phyloP scores from a whole-genome alignment of 2,113 vertebrate species.

The Percina caprodes region DNA sequence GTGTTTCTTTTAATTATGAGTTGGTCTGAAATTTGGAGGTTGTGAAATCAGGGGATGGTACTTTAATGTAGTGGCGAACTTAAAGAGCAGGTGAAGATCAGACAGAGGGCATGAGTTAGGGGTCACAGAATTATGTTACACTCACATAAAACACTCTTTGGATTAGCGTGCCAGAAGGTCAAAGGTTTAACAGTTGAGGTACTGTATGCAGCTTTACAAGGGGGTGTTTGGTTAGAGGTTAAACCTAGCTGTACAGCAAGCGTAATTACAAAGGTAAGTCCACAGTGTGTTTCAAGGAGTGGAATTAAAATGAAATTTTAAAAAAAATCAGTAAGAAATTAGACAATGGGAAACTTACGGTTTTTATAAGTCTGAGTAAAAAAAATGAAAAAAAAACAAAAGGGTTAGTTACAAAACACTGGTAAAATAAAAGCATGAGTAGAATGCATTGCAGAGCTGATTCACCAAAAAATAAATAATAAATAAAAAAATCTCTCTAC shows the following conservation, averaged over 20 bases:
- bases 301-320: conserved; percentile 20
- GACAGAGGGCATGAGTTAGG: conserved; percentile 6
- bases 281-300: neutral
- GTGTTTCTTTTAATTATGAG: conserved; percentile 7
- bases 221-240: conserved; percentile 15
- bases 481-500: conserved; percentile 6
- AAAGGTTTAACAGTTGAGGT: conserved; percentile 43
- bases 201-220: conserved; percentile 26
- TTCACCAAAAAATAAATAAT: conserved; percentile 6
- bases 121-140: conserved; percentile 46
- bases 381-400: conserved; percentile 46
- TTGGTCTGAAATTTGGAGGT: conserved; percentile 17
- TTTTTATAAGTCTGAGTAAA: conserved; percentile 74
- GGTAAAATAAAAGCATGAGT: conserved; percentile 1
- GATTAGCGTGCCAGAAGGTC: conserved; percentile 50
- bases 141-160: conserved; percentile 55
- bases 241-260: conserved; percentile 38
- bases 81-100: conserved; percentile 23
- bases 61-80: neutral
- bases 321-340: conserved; percentile 21
- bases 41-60: conserved; percentile 9
- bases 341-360: conserved; percentile 68
- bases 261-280: neutral
- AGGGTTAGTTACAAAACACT: conserved; percentile 63
- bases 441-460: conserved; percentile 11